Evolutionary conservation across 2,113 vertebrate genomes (phyloP).

Genomic region (Stercorarius parasiticus): DNA sequence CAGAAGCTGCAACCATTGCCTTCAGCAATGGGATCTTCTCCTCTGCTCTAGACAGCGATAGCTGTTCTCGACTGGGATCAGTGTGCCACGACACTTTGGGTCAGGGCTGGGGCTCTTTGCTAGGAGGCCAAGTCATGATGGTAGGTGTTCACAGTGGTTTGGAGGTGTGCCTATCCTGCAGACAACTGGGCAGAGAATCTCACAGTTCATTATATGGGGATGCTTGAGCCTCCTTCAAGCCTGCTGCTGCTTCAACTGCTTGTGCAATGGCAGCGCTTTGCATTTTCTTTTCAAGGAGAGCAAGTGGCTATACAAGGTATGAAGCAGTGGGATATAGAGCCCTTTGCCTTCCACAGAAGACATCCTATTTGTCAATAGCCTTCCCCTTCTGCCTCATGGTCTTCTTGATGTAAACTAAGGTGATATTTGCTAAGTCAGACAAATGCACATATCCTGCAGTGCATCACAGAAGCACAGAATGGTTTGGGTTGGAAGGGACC

Average conservation of each 20-base stretch:
- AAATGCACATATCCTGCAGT: neutral
- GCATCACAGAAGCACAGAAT: neutral
- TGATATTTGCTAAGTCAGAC: neutral
- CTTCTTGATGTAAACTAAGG: neutral
- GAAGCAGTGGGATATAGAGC: neutral
- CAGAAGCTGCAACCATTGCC: neutral
- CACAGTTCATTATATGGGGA: neutral
- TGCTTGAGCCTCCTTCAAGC: neutral
- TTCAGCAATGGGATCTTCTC: neutral
- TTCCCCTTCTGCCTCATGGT: neutral
- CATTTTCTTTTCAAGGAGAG: neutral
- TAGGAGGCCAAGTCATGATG: neutral
- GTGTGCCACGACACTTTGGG: rapidly evolving
- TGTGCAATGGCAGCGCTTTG: neutral
- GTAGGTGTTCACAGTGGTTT: neutral
- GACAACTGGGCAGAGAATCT: neutral
- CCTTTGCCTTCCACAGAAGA: neutral
- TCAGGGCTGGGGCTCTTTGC: neutral
- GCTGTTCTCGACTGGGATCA: neutral
- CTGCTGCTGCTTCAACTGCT: neutral
- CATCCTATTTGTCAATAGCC: neutral
- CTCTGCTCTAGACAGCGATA: neutral
- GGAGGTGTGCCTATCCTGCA: neutral
- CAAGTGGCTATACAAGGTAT: neutral
- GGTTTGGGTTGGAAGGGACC: too few relatives aligned